These are phyloP conservation scores for Cettia cetti DNA, from an alignment of 2,113 vertebrate genomes.

Conservation along the genomic window DNA sequence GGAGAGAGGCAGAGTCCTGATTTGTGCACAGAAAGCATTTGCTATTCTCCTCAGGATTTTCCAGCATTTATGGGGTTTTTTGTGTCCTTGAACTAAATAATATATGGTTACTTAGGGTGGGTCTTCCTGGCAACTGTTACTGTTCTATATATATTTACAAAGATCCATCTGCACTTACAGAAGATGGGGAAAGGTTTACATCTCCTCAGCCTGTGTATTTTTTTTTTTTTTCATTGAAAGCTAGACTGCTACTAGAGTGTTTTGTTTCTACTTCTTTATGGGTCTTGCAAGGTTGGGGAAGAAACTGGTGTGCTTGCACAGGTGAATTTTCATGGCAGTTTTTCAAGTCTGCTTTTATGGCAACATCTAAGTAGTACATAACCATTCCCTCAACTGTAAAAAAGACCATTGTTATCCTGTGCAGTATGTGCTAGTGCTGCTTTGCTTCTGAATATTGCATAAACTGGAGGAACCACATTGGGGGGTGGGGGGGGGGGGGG, in stretches of 20 bases:
- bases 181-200: neutral
- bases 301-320: neutral
- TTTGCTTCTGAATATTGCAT: neutral
- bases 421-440: neutral
- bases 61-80: neutral
- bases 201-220: neutral
- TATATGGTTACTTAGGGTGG: neutral
- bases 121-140: neutral
- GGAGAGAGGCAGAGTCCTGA: neutral
- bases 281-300: neutral
- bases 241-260: neutral
- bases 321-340: neutral
- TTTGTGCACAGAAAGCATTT: neutral
- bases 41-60: neutral
- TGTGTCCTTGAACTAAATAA: neutral
- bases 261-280: neutral
- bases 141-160: neutral
- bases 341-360: neutral
- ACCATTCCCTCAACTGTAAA: neutral
- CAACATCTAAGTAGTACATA: neutral
- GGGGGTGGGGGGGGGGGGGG: rapidly evolving
- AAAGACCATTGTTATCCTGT: neutral
- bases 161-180: neutral
- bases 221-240: neutral
- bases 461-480: neutral